phyloP scores from a whole-genome alignment of 2,797 vertebrate species.

The Acridotheres tristis region DNA sequence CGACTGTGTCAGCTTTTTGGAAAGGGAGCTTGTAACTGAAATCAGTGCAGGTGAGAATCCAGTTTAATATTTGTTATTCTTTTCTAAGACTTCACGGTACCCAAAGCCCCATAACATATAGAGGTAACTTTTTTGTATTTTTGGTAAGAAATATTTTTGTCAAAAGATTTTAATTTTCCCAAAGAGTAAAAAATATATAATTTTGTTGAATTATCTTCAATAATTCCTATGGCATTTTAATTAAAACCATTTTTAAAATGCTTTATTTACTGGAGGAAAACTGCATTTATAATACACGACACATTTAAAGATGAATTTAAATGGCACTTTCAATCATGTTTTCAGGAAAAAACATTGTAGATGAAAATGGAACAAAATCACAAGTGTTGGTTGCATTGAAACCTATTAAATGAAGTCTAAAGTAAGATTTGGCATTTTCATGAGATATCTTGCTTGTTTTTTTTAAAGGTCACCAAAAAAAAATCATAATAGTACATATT shows the following conservation, averaged over 20 bases:
- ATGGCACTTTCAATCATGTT: background rate
- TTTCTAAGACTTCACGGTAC: background rate
- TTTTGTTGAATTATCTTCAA: background rate
- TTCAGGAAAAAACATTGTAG: background rate
- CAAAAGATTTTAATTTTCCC: background rate
- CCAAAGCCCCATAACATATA: background rate
- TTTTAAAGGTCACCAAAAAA: background rate
- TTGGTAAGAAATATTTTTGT: background rate
- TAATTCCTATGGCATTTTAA: slow-evolving; percentile 9
- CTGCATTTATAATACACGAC: background rate
- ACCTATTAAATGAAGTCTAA: background rate
- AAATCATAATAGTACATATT: background rate
- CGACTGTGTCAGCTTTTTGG: background rate
- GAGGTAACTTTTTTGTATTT: background rate
- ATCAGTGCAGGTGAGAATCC: background rate
- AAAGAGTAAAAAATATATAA: background rate
- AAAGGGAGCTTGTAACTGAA: background rate
- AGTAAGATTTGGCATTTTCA: background rate
- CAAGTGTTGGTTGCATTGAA: background rate
- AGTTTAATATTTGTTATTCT: background rate
- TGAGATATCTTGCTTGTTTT: background rate
- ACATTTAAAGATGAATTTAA: background rate
- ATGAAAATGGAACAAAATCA: slow-evolving; percentile 1
- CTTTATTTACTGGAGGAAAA: slow-evolving; percentile 51
- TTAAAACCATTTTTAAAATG: slow-evolving; percentile 40